Evolutionary conservation across 2,797 vertebrate species (phyloP).

Genomic region (Sebastes vulpes): DNA sequence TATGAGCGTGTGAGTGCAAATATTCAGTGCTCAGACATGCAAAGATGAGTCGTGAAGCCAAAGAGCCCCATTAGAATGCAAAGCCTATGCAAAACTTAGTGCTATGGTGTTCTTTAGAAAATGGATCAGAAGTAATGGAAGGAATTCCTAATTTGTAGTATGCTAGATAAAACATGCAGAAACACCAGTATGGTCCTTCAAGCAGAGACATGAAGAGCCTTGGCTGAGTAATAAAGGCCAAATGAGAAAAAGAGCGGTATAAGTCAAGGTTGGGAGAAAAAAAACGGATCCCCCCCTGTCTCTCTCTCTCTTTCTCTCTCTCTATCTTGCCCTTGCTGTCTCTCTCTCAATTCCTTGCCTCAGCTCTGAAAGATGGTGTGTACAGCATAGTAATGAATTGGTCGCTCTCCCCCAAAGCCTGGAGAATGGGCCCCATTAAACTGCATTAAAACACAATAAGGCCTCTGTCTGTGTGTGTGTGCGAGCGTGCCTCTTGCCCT

Average conservation of each 20-base stretch:
- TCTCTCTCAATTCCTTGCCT: constrained; percentile 54
- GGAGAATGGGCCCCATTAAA: constrained; percentile 82
- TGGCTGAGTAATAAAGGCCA: constrained; percentile 26
- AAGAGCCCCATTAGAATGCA: constrained; percentile 8
- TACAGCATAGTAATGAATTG: constrained; percentile 81
- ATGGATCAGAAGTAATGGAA: not conserved
- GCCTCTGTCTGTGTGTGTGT: constrained; percentile 56
- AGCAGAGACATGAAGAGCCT: constrained; percentile 3
- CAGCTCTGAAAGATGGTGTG: constrained; percentile 67
- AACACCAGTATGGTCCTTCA: not conserved
- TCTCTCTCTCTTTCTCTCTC: not conserved
- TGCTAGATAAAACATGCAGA: constrained; percentile 19
- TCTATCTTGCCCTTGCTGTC: constrained; percentile 27
- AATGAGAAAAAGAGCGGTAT: constrained; percentile 13
- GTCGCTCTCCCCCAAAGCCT: constrained; percentile 66
- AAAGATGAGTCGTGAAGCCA: not conserved
- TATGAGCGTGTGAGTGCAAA: not conserved
- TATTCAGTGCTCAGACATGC: constrained; percentile 6
- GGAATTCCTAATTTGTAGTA: not conserved
- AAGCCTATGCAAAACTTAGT: not conserved
- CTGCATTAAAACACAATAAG: constrained; percentile 86
- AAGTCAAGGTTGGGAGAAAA: constrained; percentile 45
- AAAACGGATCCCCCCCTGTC: not conserved
- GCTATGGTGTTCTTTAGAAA: not conserved
- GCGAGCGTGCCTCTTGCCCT: constrained; percentile 12